Conservation (phyloP, 1,140 invertebrate species). For the Aphaenogaster floridana region DNA sequence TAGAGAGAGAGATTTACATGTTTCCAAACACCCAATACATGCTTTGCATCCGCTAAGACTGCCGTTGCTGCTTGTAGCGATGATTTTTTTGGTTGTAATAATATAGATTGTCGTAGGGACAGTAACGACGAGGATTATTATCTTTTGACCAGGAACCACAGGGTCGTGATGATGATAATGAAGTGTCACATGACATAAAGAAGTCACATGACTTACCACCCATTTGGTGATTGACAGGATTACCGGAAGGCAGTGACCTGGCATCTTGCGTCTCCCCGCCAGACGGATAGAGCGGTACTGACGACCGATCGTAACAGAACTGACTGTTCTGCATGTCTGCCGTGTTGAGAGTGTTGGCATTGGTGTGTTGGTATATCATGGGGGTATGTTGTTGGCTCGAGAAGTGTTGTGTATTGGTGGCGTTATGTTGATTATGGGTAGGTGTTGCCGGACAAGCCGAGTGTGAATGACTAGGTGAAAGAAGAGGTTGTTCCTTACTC, state of each 20-base stretch:
- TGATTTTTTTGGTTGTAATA: background rate
- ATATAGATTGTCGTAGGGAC: background rate
- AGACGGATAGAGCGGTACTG: constrained; percentile 87
- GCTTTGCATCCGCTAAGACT: constrained; percentile 39
- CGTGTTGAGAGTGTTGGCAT: constrained; percentile 83
- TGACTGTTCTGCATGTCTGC: constrained; percentile 87
- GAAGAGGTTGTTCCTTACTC: constrained; percentile 85
- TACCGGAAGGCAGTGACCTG: constrained; percentile 84
- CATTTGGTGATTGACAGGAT: constrained; percentile 87
- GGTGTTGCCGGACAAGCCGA: constrained; percentile 83
- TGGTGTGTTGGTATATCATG: constrained; percentile 87
- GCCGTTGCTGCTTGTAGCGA: background rate
- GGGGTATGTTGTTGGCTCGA: constrained; percentile 86
- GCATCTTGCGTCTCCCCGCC: constrained; percentile 87
- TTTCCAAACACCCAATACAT: constrained; percentile 61
- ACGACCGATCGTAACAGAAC: constrained; percentile 89
- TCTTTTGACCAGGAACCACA: background rate
- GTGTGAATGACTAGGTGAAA: constrained; percentile 88
- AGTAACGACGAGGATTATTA: background rate
- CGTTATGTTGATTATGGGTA: constrained; percentile 85
- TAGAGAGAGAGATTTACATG: constrained; percentile 42
- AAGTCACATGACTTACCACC: constrained; percentile 88
- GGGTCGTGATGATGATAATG: constrained; percentile 71
- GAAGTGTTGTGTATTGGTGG: constrained; percentile 86
- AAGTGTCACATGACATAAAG: constrained; percentile 85